Conservation (phyloP, 2,888 invertebrate species). For the Tribolium freemani region DNA sequence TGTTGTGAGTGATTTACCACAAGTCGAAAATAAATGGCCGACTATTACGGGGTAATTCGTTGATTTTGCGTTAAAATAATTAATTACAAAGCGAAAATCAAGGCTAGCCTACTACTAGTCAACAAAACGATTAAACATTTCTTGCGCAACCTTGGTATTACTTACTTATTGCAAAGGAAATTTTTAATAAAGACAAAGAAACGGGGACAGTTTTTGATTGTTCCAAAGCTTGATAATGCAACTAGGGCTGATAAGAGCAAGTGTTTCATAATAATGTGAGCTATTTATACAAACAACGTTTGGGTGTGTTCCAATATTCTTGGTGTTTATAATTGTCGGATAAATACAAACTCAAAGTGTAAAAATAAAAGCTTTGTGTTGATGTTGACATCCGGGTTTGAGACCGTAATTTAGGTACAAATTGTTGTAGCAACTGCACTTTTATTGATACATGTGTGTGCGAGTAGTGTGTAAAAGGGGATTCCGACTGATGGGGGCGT, state of each 20-base stretch:
- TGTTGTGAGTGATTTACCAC: not conserved
- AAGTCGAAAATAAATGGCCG: conserved; percentile 40
- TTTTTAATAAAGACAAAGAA: not conserved
- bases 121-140: not conserved
- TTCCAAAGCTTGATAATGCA: not conserved
- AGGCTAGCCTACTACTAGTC: not conserved
- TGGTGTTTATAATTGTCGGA: not conserved
- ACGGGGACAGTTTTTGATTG: not conserved
- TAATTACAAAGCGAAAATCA: not conserved
- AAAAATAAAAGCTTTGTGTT: not conserved
- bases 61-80: not conserved
- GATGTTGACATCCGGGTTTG: conserved; percentile 12
- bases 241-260: not conserved
- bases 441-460: conserved; percentile 32
- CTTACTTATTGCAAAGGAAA: not conserved
- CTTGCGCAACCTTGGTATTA: conserved; percentile 7
- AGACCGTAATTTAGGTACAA: conserved; percentile 8
- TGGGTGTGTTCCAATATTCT: not conserved
- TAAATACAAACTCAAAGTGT: not conserved
- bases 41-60: conserved; percentile 48
- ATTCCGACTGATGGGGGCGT: conserved; percentile 46
- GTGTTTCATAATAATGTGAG: not conserved
- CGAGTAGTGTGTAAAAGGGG: conserved; percentile 43
- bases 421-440: conserved; percentile 14
- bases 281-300: not conserved